Conservation (phyloP, 1,140 invertebrate genomes). For the Marisa cornuarietis region DNA sequence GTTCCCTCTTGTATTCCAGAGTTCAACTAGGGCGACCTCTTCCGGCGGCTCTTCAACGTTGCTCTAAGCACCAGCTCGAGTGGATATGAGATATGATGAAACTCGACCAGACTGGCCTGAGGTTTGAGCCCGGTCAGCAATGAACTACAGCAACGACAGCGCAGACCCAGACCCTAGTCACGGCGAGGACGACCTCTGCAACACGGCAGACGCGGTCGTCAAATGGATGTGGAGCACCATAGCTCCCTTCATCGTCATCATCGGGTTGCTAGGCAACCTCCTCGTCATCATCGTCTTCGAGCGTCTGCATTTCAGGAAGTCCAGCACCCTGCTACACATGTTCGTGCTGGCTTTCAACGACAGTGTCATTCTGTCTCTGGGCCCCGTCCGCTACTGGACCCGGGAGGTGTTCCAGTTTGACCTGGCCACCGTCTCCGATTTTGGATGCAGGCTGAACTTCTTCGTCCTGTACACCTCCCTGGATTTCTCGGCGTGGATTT, state of each 20-base stretch:
- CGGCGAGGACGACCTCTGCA: no score
- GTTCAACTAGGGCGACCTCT: no score
- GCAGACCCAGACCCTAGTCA: no score
- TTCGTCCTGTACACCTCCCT: conserved; percentile 48
- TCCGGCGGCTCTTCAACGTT: no score
- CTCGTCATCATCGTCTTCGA: conserved; percentile 34
- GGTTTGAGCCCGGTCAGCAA: no score
- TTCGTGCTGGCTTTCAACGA: conserved; percentile 41
- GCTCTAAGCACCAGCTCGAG: no score
- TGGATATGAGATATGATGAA: no score
- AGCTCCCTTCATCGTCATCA: conserved; percentile 31
- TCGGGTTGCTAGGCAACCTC: conserved; percentile 37
- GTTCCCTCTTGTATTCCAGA: no score
- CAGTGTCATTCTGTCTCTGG: conserved; percentile 38
- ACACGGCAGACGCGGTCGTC: no score
- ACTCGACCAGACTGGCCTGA: no score
- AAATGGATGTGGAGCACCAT: conserved; percentile 30
- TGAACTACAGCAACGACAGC: no score
- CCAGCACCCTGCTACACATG: conserved; percentile 30
- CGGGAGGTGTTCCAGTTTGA: conserved; percentile 37
- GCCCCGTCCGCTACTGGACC: conserved; percentile 44
- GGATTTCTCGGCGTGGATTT: conserved; percentile 55
- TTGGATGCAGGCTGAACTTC: conserved; percentile 43
- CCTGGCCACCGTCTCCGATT: conserved; percentile 29
- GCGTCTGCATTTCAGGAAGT: conserved; percentile 16